phyloP scores from a whole-genome alignment of 2,888 invertebrate species.

The Apoda limacodes region DNA sequence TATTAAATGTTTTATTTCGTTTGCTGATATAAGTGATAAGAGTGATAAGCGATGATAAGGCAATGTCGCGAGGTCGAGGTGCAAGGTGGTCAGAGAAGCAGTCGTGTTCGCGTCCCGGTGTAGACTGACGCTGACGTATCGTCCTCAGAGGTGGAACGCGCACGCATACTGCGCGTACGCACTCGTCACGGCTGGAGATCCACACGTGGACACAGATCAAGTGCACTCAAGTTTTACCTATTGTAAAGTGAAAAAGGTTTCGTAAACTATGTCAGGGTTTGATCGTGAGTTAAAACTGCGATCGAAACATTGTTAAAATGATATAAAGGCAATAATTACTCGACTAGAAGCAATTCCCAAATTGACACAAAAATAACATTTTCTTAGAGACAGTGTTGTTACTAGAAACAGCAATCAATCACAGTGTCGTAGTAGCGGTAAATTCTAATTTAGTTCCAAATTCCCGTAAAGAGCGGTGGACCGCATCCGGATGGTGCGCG shows the following conservation, averaged over 20 bases:
- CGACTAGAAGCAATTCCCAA: too few relatives aligned
- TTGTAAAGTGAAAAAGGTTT: too few relatives aligned
- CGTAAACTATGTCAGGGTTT: too few relatives aligned
- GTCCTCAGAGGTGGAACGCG: slow-evolving; percentile 24
- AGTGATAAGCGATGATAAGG: slow-evolving; percentile 45
- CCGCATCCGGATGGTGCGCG: slow-evolving; percentile 39
- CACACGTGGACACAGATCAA: background rate
- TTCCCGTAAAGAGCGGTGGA: slow-evolving; percentile 37
- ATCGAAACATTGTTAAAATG: too few relatives aligned
- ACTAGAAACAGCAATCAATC: slow-evolving; percentile 34
- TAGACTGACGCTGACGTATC: slow-evolving; percentile 62
- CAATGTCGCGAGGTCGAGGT: slow-evolving; percentile 52
- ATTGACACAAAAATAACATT: slow-evolving; percentile 8
- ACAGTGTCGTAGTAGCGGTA: slow-evolving; percentile 30
- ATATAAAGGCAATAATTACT: too few relatives aligned
- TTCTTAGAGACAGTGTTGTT: slow-evolving; percentile 13
- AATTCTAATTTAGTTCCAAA: slow-evolving; percentile 40
- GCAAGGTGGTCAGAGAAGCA: slow-evolving; percentile 41
- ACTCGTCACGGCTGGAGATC: slow-evolving; percentile 20
- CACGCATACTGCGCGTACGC: slow-evolving; percentile 43
- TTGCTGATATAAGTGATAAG: too few relatives aligned
- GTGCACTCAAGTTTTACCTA: too few relatives aligned
- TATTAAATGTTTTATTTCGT: too few relatives aligned
- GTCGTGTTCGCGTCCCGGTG: slow-evolving; percentile 59
- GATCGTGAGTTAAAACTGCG: too few relatives aligned